phyloP scores from a whole-genome alignment of 2,888 invertebrate genomes.

The Papilio demoleus region DNA sequence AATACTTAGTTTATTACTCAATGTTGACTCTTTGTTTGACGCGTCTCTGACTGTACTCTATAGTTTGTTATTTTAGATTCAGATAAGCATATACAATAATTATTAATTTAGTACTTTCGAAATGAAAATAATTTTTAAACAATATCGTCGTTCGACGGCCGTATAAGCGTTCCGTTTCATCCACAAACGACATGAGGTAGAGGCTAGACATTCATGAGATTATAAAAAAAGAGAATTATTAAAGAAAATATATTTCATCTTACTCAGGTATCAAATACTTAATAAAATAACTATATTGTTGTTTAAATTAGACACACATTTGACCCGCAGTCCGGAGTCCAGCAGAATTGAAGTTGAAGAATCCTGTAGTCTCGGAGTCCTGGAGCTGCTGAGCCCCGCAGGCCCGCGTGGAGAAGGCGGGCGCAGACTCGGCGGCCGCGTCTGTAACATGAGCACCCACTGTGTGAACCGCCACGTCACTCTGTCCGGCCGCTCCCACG shows the following conservation, averaged over 20 bases:
- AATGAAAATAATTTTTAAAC: no score
- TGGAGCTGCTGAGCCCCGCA: not conserved
- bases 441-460: constrained; percentile 49
- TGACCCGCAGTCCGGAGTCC: not conserved
- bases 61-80: no score
- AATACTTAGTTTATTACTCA: no score
- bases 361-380: not conserved
- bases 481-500: constrained; percentile 18
- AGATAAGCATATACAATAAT: no score
- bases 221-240: not conserved
- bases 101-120: no score
- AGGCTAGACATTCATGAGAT: not conserved
- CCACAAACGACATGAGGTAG: not conserved
- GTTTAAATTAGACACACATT: not conserved
- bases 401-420: not conserved
- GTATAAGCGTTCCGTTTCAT: no score
- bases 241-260: not conserved
- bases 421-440: not conserved
- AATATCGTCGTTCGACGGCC: no score
- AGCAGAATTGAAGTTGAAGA: not conserved
- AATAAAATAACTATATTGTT: not conserved
- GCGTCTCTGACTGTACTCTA: no score
- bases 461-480: constrained; percentile 66
- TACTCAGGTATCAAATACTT: not conserved
- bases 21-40: no score